Percentiles rank a stretch among this genome's conserved stretches.
Evolutionary conservation across 2,113 vertebrate genomes (phyloP).

Genomic region (Dromaius novaehollandiae): DNA sequence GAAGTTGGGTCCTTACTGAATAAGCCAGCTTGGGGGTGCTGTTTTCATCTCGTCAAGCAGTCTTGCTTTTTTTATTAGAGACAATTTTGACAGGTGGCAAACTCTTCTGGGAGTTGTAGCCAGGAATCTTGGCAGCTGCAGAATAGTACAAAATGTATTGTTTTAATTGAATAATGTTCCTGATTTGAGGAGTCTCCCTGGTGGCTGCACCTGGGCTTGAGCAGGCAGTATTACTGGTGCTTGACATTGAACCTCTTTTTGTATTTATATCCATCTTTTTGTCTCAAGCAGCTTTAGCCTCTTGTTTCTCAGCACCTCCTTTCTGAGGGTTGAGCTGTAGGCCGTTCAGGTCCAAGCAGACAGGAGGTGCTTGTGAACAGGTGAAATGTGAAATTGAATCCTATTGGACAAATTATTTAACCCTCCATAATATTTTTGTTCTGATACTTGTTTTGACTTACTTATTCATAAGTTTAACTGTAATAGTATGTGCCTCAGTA

Average conservation of each 20-base stretch:
- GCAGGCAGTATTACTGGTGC: slow-evolving; percentile 78
- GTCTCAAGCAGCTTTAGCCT: slow-evolving; percentile 64
- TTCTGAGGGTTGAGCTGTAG: slow-evolving; percentile 32
- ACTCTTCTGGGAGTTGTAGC: slow-evolving; percentile 34
- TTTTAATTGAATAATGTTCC: slow-evolving; percentile 47
- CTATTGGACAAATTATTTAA: slow-evolving; percentile 59
- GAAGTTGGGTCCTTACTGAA: slow-evolving; percentile 40
- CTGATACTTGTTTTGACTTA: slow-evolving; percentile 63
- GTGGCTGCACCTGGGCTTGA: slow-evolving; percentile 53
- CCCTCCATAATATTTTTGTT: slow-evolving; percentile 64
- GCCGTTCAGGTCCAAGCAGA: slow-evolving; percentile 25
- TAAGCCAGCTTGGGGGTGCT: slow-evolving; percentile 48
- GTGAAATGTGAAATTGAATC: slow-evolving; percentile 61
- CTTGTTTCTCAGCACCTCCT: slow-evolving; percentile 71
- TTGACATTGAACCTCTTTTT: slow-evolving; percentile 72
- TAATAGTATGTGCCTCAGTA: slow-evolving; percentile 67
- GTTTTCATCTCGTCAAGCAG: slow-evolving; percentile 48
- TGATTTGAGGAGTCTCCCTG: slow-evolving; percentile 42
- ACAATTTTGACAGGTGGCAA: slow-evolving; percentile 43
- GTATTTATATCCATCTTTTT: slow-evolving; percentile 56
- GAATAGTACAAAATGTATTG: not conserved
- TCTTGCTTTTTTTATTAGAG: slow-evolving; percentile 54
- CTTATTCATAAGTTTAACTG: slow-evolving; percentile 55
- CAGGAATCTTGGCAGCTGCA: slow-evolving; percentile 57
- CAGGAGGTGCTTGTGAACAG: slow-evolving; percentile 57